Percentiles rank a stretch among this genome's conserved stretches.
These are phyloP conservation scores for Neocrepidodera transversa DNA, from an alignment of 2,888 invertebrate genomes.

Conservation along the genomic window DNA sequence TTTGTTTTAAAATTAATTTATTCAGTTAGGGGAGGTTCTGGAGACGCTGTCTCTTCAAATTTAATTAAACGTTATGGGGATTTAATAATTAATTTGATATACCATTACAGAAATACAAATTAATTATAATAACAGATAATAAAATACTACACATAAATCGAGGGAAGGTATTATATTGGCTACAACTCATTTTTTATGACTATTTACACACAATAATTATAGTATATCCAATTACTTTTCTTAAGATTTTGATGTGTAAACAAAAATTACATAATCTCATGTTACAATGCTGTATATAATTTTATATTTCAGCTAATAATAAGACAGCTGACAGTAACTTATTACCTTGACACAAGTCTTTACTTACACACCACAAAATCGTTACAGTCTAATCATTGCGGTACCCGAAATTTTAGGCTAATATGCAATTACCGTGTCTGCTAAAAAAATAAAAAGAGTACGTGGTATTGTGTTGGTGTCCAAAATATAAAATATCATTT, in stretches of 20 bases:
- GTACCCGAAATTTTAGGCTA: constrained; percentile 20
- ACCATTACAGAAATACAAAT: too few relatives aligned
- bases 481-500: constrained; percentile 37
- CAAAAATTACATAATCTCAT: neutral
- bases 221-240: neutral
- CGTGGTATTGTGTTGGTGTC: constrained; percentile 9
- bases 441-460: constrained; percentile 4
- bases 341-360: constrained; percentile 21
- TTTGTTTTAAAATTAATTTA: too few relatives aligned
- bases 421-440: constrained; percentile 24
- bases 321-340: constrained; percentile 12
- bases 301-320: neutral
- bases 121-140: too few relatives aligned
- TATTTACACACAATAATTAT: too few relatives aligned
- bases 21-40: too few relatives aligned
- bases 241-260: neutral
- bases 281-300: neutral
- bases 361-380: constrained; percentile 7
- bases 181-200: too few relatives aligned
- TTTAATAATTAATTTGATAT: too few relatives aligned
- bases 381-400: constrained; percentile 6
- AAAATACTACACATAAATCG: too few relatives aligned
- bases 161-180: too few relatives aligned
- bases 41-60: too few relatives aligned
- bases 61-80: too few relatives aligned